Evolutionary conservation across 23 tunicate species (phyloP), one percentile per base, ranked within the genome.

Genomic region (Clavelina lepadiformis): DNA sequence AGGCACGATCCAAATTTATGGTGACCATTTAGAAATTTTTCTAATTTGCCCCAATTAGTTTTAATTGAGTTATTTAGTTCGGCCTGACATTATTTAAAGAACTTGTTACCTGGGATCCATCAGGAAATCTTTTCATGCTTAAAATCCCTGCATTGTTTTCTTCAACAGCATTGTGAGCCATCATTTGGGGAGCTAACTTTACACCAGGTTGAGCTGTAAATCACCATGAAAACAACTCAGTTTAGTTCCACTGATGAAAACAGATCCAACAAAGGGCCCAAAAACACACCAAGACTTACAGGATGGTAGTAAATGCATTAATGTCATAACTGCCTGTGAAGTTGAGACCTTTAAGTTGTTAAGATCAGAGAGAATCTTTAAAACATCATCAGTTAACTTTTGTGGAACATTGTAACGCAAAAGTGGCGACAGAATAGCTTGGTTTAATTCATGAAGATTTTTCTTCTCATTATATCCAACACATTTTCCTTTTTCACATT

Each of bases 351-450:
- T 68, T 27, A 60, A 46, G 23, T 35, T 61, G 44, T 65, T 73
- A 23, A 66, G 30, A 5, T 32, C 46, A n/a, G 52, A 20, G 7
- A 73, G 68, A 31, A 68, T 33, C 18, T 78, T 34, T 2, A 57
- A 29, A 36, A 78, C 46, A 3, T 11, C 26, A 11, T 78, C 56
- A 4, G 75, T 38, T 13, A 53, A 28, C 51, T 58, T 29, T 41
- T 46, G 33, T 13, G 94, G 94, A 2, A 78, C 75, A 38, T 69
- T 45, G 71, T 74, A 44, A 27, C 71, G 82, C 24, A 89, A 49
- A 15, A 89, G 64, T 5, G 66, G 75, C 50, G 67, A 67, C 51
- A 89, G 36, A 57, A 69, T 62, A n/a, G 75, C 33, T 3, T 36
- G 51, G 62, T 66, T 65, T 28, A 89, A n/a, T 1, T 75, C 74